phyloP scores from a whole-genome alignment of 2,113 vertebrate genomes.

The Zapus hudsonius region DNA sequence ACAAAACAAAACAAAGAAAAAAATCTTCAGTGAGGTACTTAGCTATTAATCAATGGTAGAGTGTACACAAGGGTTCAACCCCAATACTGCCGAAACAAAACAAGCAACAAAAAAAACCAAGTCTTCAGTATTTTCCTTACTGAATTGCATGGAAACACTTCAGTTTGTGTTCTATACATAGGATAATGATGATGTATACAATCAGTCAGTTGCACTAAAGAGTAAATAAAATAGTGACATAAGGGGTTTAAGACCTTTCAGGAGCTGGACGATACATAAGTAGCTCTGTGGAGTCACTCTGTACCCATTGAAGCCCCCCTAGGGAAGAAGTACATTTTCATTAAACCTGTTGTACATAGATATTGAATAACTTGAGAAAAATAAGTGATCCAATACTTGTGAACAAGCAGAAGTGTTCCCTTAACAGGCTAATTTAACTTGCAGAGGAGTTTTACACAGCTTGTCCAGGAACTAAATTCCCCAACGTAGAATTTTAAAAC shows the following conservation, averaged over 20 bases:
- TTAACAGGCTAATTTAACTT: neutral
- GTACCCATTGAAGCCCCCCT: neutral
- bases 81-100: too few relatives aligned
- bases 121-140: neutral
- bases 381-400: neutral
- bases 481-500: conserved; percentile 17
- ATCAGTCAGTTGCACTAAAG: neutral
- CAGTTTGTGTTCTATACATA: neutral
- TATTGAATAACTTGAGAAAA: neutral
- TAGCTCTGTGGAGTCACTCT: neutral
- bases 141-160: neutral
- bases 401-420: conserved; percentile 51
- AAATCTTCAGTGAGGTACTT: neutral
- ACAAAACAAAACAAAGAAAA: too few relatives aligned
- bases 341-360: conserved; percentile 9
- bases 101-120: too few relatives aligned
- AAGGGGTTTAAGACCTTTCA: neutral
- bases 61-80: too few relatives aligned
- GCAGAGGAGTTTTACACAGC: neutral
- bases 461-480: neutral
- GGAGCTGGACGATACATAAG: neutral
- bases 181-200: fast-evolving
- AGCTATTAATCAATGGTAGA: too few relatives aligned
- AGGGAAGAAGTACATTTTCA: neutral
- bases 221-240: neutral